Evolutionary conservation across 2,797 vertebrate species (phyloP).

Genomic region (Myotis vivesi): DNA sequence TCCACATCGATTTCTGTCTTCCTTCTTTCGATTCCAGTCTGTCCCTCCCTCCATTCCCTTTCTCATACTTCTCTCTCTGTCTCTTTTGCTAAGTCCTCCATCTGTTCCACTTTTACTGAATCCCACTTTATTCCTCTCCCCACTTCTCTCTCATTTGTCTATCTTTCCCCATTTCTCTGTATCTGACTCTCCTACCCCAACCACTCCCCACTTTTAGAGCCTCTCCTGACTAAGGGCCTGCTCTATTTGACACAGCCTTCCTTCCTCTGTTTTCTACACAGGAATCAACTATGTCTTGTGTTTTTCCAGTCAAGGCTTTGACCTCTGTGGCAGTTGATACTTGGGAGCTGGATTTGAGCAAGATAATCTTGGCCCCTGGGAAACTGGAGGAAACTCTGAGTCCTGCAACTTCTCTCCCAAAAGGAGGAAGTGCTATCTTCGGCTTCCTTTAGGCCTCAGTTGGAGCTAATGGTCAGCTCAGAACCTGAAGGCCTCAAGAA

Average conservation of each 20-base stretch:
- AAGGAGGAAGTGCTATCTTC: not conserved
- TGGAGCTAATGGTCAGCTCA: not conserved
- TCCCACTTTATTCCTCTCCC: not conserved
- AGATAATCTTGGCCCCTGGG: not conserved
- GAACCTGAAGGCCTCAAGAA: not conserved
- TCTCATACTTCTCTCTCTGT: not conserved
- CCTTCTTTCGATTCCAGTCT: not conserved
- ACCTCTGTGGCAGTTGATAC: not conserved
- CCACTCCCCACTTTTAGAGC: not conserved
- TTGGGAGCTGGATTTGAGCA: not conserved
- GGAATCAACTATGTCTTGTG: not conserved
- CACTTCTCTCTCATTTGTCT: not conserved
- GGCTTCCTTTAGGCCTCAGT: not conserved
- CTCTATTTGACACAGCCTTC: not conserved
- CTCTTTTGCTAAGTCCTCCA: constrained; percentile 17
- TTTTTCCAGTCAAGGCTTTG: not conserved
- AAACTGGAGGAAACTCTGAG: not conserved
- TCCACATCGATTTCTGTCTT: not conserved
- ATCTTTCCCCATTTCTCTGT: not conserved
- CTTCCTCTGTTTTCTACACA: not conserved
- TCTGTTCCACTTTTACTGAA: not conserved
- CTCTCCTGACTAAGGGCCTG: not conserved
- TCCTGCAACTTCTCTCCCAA: not conserved
- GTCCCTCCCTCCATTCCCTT: not conserved
- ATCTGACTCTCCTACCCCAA: not conserved